Percentiles rank a stretch among this genome's conserved stretches.
phyloP scores from a whole-genome alignment of 2,113 vertebrate genomes.

The Vulpes vulpes region DNA sequence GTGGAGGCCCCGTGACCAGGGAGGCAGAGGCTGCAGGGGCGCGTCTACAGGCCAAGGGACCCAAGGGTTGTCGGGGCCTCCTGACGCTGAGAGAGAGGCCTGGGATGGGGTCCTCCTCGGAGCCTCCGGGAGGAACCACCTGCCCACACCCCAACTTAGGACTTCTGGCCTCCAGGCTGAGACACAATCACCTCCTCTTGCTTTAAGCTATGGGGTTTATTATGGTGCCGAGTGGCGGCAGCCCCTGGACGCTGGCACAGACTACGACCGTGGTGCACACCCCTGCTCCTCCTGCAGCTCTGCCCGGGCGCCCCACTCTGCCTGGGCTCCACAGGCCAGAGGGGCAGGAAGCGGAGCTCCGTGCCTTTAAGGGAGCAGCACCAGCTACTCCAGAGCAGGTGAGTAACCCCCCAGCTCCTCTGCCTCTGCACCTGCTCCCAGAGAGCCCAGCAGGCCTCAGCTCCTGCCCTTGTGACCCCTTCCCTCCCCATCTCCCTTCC shows the following conservation, averaged over 20 bases:
- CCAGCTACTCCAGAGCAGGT: background rate
- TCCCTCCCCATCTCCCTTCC: background rate
- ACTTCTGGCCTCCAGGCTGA: background rate
- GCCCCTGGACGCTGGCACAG: accelerated
- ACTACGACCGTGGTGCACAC: accelerated
- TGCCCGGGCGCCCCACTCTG: background rate
- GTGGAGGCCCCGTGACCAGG: background rate
- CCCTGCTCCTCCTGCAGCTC: background rate
- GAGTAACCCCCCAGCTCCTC: background rate
- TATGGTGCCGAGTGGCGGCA: background rate
- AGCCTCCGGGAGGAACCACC: background rate
- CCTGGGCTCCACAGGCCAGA: background rate
- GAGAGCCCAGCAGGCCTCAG: background rate
- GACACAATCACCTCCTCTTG: background rate
- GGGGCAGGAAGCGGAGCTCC: accelerated
- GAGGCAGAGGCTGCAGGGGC: background rate
- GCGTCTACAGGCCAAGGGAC: too few species aligned
- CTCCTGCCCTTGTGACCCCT: background rate
- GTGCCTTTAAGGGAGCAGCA: background rate
- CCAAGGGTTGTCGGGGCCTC: background rate
- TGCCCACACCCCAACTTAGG: background rate
- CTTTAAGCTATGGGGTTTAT: background rate
- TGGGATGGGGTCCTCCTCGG: background rate
- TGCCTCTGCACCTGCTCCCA: background rate
- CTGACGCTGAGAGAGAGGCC: background rate